Percentiles rank a stretch among this genome's conserved stretches.
Evolutionary conservation across 1,140 invertebrate genomes (phyloP).

Genomic region (Plectrocnemia conspersa): DNA sequence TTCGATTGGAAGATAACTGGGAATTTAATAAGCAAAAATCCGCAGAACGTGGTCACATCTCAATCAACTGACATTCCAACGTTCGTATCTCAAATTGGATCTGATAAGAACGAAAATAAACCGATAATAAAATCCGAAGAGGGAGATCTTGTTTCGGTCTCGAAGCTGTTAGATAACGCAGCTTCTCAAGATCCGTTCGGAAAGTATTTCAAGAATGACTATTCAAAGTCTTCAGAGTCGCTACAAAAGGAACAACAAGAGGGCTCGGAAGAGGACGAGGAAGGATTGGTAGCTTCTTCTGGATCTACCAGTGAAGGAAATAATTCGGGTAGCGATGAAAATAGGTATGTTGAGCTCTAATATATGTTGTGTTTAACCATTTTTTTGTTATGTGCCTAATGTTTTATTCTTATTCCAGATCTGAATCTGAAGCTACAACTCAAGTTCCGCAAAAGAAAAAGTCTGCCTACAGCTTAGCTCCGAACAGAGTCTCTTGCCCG

Average conservation of each 20-base stretch:
- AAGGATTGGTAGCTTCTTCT: slow-evolving; percentile 66
- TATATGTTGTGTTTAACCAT: neutral
- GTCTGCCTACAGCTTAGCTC: slow-evolving; percentile 92
- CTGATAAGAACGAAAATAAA: slow-evolving; percentile 22
- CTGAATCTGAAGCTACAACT: slow-evolving; percentile 52
- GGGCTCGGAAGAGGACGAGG: slow-evolving; percentile 64
- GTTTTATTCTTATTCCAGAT: slow-evolving; percentile 45
- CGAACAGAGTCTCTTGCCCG: slow-evolving; percentile 86
- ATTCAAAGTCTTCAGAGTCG: slow-evolving; percentile 45
- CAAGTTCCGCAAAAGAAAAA: slow-evolving; percentile 70
- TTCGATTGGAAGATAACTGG: slow-evolving; percentile 51
- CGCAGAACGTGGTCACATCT: slow-evolving; percentile 1
- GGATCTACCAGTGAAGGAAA: slow-evolving; percentile 71
- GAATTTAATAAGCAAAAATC: slow-evolving; percentile 46
- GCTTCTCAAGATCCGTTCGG: slow-evolving; percentile 62
- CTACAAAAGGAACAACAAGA: slow-evolving; percentile 41
- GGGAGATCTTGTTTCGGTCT: slow-evolving; percentile 69
- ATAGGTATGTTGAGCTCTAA: slow-evolving; percentile 51
- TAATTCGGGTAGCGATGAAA: slow-evolving; percentile 76
- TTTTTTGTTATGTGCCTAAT: slow-evolving; percentile 25
- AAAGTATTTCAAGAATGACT: slow-evolving; percentile 63
- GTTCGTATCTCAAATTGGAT: slow-evolving; percentile 23
- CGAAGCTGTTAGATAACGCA: slow-evolving; percentile 72
- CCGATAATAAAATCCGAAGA: slow-evolving; percentile 39
- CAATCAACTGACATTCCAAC: slow-evolving; percentile 23